A percentile compares a stretch with the other conserved stretches of the same genome.
Conservation (phyloP, 2,888 invertebrate species). For the Drosophila nigritarsus region DNA sequence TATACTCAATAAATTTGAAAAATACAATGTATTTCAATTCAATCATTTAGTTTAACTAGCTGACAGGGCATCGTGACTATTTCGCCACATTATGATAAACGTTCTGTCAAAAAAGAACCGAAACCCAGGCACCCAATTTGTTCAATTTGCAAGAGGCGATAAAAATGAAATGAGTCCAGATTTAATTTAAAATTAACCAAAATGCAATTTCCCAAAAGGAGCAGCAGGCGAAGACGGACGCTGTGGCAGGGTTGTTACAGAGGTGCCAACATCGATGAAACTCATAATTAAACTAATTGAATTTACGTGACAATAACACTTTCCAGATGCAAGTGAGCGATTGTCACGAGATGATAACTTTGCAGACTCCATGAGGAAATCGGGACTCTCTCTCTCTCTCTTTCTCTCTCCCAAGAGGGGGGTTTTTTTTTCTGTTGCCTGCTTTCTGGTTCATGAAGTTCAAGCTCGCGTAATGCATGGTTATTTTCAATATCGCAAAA, state of each 20-base stretch:
- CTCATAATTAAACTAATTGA: conserved; percentile 79
- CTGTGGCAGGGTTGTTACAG: conserved; percentile 38
- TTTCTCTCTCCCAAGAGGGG: not conserved
- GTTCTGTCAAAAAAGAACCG: not conserved
- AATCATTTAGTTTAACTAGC: conserved; percentile 14
- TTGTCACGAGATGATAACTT: conserved; percentile 73
- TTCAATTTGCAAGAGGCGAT: conserved; percentile 27
- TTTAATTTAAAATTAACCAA: conserved; percentile 37
- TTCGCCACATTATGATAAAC: conserved; percentile 36
- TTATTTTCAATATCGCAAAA: conserved; percentile 82
- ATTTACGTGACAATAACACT: conserved; percentile 80
- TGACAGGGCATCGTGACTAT: conserved; percentile 39
- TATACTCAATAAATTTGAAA: not conserved
- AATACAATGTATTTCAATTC: not conserved
- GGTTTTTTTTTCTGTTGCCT: not conserved
- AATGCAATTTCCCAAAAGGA: conserved; percentile 10
- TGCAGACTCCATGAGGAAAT: conserved; percentile 1
- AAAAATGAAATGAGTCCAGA: conserved; percentile 22
- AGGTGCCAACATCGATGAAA: conserved; percentile 76
- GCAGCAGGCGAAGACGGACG: not conserved
- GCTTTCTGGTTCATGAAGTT: conserved; percentile 37
- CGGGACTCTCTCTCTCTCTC: not conserved
- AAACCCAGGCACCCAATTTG: conserved; percentile 35
- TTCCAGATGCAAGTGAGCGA: conserved; percentile 49
- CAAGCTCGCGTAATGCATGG: conserved; percentile 74